Evolutionary conservation across 2,797 vertebrate genomes (phyloP), one percentile per base, ranked within the genome.

Genomic region (Acestrorhynchus altus): DNA sequence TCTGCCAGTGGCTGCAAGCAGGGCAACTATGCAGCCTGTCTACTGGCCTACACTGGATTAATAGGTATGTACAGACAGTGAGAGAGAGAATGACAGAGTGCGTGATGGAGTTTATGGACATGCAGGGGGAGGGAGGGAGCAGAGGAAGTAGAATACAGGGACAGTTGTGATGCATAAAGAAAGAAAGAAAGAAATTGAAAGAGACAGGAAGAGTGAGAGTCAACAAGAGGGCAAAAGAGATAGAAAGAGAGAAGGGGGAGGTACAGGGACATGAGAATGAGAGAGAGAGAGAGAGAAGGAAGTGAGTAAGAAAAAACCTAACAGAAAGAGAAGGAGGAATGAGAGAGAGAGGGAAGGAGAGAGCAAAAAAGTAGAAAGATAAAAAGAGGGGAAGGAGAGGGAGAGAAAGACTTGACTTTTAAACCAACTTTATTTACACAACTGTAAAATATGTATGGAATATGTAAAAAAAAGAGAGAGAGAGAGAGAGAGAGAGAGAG

Each of bases 41-140:
- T 94, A 0, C 85, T 93, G 13, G 91, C 93, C 83, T 93, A 94
- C 90, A 94, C 93, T 18, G 92, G 93, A n/a, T 88, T 94, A 73
- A 92, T 94, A 87, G 93, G 93, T 92, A 85, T 68, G 90, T 87
- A 47, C 57, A 67, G 28, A 80, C 11, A 42, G 12, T 46, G 22
- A 49, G 49, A 56, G n/a, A 12, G 31, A 28, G 28, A 31, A 46
- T 3, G 47, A 24, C 35, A 44, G 54, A 46, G 65, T 61, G n/a
- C 22, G 63, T 39, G 24, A 52, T 54, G 22, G 44, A 54, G 39
- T 47, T 7, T 12, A 9, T 35, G 6, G 31, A 35, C 31, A 35
- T 40, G 60, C 56, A 26, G 16, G 16, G 2, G 20, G 4, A 10
- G 12, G 28, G 39, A 26, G 10, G 26, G n/a, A 24, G 72, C 72